A percentile compares a stretch with the other conserved stretches of the same genome.
Conservation (phyloP, 2,113 vertebrate species). For the Chionis minor region DNA sequence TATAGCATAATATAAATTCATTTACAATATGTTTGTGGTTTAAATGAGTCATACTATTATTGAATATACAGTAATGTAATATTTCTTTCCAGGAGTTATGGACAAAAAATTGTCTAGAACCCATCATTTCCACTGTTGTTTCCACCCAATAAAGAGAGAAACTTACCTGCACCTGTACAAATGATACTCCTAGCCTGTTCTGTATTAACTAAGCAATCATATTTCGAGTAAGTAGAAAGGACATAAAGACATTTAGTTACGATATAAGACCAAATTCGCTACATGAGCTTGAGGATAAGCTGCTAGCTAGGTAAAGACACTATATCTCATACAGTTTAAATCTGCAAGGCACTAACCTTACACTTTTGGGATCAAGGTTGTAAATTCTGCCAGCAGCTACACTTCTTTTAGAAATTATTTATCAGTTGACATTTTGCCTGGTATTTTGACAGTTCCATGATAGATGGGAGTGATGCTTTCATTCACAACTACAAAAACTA, state of each 20-base stretch:
- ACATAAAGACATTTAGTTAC: background rate
- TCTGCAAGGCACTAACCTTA: background rate
- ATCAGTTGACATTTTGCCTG: background rate
- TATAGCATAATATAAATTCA: background rate
- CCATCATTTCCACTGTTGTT: background rate
- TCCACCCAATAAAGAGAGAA: background rate
- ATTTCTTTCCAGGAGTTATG: background rate
- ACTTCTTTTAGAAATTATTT: background rate
- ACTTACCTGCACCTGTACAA: background rate
- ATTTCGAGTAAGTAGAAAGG: background rate
- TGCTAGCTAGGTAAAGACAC: background rate
- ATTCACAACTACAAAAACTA: background rate
- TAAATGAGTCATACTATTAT: background rate
- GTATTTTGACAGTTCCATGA: background rate
- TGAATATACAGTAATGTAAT: background rate
- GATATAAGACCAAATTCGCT: background rate
- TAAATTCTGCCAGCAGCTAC: background rate
- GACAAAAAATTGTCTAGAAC: background rate
- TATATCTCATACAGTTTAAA: background rate
- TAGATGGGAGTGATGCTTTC: background rate
- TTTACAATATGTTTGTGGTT: background rate
- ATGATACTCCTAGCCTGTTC: background rate
- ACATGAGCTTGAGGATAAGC: background rate
- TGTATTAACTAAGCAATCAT: background rate
- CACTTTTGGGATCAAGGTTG: background rate